Evolutionary conservation across 2,797 vertebrate genomes (phyloP).

Genomic region (Halcyon badia): DNA sequence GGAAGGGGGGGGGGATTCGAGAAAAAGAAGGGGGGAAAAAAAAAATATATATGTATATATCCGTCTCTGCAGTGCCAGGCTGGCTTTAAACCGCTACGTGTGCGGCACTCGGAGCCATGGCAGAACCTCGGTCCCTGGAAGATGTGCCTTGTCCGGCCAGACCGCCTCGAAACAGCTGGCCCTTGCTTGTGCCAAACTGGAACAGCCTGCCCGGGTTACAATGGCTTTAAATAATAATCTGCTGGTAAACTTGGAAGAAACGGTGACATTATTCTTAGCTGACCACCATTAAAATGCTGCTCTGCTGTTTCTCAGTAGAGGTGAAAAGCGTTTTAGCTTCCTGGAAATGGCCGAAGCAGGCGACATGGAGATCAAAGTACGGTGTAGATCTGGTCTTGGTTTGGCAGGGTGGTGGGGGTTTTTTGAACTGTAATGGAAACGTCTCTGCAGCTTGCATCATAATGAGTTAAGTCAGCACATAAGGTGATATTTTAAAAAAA

Average conservation of each 20-base stretch:
- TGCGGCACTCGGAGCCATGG: not conserved
- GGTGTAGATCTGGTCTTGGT: not conserved
- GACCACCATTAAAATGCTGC: conserved; percentile 21
- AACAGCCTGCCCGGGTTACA: not conserved
- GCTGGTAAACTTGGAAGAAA: conserved; percentile 8
- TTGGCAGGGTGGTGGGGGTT: not conserved
- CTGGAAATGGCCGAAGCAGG: conserved; percentile 58
- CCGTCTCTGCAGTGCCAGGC: not conserved
- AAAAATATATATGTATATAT: not conserved
- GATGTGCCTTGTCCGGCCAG: not conserved
- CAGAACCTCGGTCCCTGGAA: not conserved
- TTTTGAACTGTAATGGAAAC: conserved; percentile 19
- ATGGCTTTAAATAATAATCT: not conserved
- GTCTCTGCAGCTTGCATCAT: conserved; percentile 38
- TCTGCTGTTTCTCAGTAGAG: conserved; percentile 23
- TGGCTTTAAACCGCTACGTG: not conserved
- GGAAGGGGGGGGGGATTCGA: not conserved
- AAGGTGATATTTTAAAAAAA: not conserved
- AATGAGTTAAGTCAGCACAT: conserved; percentile 26
- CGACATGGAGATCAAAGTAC: conserved; percentile 36
- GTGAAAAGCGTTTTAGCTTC: conserved; percentile 26
- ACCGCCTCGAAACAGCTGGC: not conserved
- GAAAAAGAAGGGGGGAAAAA: not conserved
- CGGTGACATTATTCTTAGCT: not conserved
- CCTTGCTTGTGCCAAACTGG: not conserved